Percentiles rank a stretch among this genome's conserved stretches.
These are phyloP conservation scores for Himalopsyche japonica DNA, from an alignment of 2,888 invertebrate genomes.

Conservation along the genomic window DNA sequence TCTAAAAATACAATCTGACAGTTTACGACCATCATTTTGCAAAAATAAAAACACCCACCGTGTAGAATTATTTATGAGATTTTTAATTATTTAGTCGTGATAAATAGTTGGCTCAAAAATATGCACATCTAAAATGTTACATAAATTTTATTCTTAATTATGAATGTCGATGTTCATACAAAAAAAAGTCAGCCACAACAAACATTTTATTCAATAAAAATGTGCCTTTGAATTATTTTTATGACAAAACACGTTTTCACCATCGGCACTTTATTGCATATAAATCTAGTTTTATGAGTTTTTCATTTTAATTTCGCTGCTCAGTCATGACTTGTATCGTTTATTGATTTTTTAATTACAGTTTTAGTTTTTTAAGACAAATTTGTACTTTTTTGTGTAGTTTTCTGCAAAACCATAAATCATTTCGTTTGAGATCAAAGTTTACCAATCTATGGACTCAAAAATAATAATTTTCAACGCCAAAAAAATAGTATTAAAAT, in stretches of 20 bases:
- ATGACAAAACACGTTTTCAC: neutral
- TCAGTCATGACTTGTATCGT: neutral
- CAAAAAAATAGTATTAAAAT: too few species aligned
- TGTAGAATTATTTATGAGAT: neutral
- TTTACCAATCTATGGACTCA: too few species aligned
- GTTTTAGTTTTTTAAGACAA: neutral
- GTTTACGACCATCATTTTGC: too few species aligned
- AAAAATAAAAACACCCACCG: neutral
- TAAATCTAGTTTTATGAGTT: conserved; percentile 8
- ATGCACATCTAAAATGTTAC: neutral
- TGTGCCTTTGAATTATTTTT: neutral
- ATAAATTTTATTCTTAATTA: neutral
- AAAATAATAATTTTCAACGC: too few species aligned
- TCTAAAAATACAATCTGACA: neutral
- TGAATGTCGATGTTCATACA: neutral
- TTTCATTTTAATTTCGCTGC: conserved; percentile 2
- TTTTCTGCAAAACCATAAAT: neutral
- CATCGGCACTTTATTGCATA: neutral
- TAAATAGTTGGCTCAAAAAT: neutral
- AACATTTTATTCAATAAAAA: neutral
- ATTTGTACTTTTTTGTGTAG: neutral
- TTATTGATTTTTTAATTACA: neutral
- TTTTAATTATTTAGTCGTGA: neutral
- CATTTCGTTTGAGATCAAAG: too few species aligned
- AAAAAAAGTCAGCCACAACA: neutral